Percentiles rank a stretch among this genome's conserved stretches.
Evolutionary conservation across 2,113 vertebrate species (phyloP).

Genomic region (Lamprologus tigripictilis): DNA sequence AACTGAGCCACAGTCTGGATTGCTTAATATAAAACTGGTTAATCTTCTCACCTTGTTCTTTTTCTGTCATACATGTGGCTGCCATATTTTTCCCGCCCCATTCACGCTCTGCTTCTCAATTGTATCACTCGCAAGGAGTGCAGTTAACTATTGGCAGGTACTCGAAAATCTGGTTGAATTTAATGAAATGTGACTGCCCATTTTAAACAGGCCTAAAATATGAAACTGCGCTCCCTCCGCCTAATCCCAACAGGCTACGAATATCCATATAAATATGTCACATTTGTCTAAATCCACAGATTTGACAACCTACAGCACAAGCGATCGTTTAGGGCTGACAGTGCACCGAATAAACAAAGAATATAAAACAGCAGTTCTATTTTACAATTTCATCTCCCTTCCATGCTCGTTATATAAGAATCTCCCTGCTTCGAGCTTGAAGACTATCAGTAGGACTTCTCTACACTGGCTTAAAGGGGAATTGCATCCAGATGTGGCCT

Average conservation of each 20-base stretch:
- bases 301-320: constrained; percentile 44
- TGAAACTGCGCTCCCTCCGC: constrained; percentile 20
- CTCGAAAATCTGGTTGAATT: constrained; percentile 34
- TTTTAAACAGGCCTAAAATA: constrained; percentile 48
- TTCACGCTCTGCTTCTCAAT: background rate
- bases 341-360: constrained; percentile 4
- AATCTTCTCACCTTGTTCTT: constrained; percentile 26
- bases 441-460: constrained; percentile 18
- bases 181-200: constrained; percentile 64
- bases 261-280: constrained; percentile 65
- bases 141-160: constrained; percentile 48
- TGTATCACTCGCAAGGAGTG: constrained; percentile 26
- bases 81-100: constrained; percentile 5
- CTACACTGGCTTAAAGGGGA: background rate
- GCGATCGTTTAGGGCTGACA: constrained; percentile 18
- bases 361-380: constrained; percentile 14
- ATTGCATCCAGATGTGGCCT: constrained; percentile 62
- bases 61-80: constrained; percentile 4
- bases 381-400: constrained; percentile 36
- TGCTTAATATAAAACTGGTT: background rate
- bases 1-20: background rate
- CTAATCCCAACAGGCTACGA: constrained; percentile 47
- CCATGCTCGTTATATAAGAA: constrained; percentile 34
- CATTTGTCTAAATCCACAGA: constrained; percentile 37
- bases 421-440: background rate